These are phyloP conservation scores for Hylyphantes graminicola DNA, from an alignment of 1,140 invertebrate genomes.

Conservation along the genomic window DNA sequence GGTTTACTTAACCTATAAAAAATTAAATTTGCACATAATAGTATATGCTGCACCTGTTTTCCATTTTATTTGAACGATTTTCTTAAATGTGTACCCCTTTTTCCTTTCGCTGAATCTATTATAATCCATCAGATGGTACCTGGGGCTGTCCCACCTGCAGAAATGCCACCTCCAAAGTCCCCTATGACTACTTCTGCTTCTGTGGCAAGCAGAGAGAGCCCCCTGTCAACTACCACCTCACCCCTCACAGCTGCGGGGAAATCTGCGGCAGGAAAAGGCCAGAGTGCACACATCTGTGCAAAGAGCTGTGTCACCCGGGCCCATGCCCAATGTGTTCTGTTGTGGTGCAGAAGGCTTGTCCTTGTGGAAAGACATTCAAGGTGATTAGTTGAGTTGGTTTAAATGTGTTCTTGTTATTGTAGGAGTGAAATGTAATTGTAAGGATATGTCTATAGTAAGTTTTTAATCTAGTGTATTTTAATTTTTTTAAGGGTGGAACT, in stretches of 20 bases:
- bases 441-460: background rate
- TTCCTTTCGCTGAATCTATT: no score
- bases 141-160: slow-evolving; percentile 96
- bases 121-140: slow-evolving; percentile 72
- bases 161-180: slow-evolving; percentile 76
- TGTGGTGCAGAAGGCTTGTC: slow-evolving; percentile 71
- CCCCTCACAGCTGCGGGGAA: slow-evolving; percentile 90
- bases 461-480: background rate
- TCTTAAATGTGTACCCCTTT: no score
- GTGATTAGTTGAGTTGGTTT: background rate
- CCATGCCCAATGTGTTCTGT: slow-evolving; percentile 81
- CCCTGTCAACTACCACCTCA: slow-evolving; percentile 77
- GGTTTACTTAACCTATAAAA: no score
- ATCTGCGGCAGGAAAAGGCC: slow-evolving; percentile 76
- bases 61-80: no score
- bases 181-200: slow-evolving; percentile 83
- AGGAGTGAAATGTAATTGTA: background rate
- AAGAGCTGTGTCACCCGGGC: slow-evolving; percentile 89
- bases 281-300: slow-evolving; percentile 85
- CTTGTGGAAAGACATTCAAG: slow-evolving; percentile 69
- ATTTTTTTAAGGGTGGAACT: no score
- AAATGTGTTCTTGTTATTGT: background rate
- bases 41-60: no score
- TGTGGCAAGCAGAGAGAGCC: slow-evolving; percentile 82
- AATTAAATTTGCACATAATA: no score